Evolutionary conservation across 2,888 invertebrate species (phyloP), one percentile per base, ranked within the genome.

Genomic region (Melanotus villosus): DNA sequence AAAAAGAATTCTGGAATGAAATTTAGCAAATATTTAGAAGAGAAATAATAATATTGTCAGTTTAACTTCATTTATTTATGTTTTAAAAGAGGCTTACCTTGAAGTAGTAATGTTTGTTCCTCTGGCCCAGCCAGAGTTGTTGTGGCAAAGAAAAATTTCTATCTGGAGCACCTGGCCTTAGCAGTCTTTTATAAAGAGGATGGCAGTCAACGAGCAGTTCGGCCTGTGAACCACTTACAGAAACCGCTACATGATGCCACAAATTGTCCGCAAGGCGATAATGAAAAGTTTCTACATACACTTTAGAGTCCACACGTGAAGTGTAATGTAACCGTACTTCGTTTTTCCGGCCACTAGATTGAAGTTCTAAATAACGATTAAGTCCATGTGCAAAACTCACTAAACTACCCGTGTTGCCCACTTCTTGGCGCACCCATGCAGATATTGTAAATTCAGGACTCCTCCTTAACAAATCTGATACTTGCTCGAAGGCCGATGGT

Each of bases 321-420:
- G 91, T 90, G 86, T 94, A 95, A 86, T 94, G 93, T 83, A 95
- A 88, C 77, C 95, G 90, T 82, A 95, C 90, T 86, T 96, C 95
- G 85, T 95, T 92, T 81, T 92, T 91, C 74, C 94, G 90, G 77
- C 95, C 95, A 86, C 94, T 94, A 83, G 95, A 95, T 88, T 96
- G 95, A 86, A 96, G 89, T 89, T 96, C 95, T 88, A 96, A 89
- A 88, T 93, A 94, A 89, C 95, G 91, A 88, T 92, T 91, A 85
- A 90, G 89, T 81, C 93, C 93, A 85, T 92, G 91, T 72, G 93
- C 92, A 86, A 95, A 93, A 79, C 94, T 92, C 78, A 95, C 87
- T 79, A 95, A 92, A 77, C 93, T 92, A 82, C 94, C 95, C 73
- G 92, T 91, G 87, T 94, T 95, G 79, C 91, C 90, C 76, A 90